phyloP scores from a whole-genome alignment of 1,140 invertebrate genomes.

The Drosophila nasuta region DNA sequence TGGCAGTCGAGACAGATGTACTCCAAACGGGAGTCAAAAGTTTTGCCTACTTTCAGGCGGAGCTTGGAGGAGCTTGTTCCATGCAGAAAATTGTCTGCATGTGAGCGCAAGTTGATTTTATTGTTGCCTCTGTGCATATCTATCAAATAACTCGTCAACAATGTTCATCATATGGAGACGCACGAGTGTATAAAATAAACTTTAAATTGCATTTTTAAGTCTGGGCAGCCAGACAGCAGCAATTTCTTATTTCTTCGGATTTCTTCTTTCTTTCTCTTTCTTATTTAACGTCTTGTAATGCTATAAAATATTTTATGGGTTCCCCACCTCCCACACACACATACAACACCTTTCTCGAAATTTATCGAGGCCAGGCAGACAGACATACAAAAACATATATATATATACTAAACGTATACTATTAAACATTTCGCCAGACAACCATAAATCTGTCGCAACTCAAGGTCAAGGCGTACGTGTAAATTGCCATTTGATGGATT shows the following conservation, averaged over 20 bases:
- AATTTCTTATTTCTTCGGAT: constrained; percentile 21
- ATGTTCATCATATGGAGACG: constrained; percentile 44
- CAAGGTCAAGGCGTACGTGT: constrained; percentile 77
- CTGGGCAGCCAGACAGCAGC: not conserved
- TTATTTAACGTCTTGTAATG: constrained; percentile 49
- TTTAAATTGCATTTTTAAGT: constrained; percentile 70
- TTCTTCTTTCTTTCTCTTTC: not conserved
- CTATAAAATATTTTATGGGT: constrained; percentile 70
- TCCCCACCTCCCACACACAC: not conserved
- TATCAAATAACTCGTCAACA: constrained; percentile 58
- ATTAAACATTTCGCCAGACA: constrained; percentile 56
- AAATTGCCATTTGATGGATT: constrained; percentile 68
- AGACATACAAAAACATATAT: not conserved
- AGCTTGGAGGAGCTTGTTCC: not conserved
- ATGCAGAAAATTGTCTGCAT: constrained; percentile 21
- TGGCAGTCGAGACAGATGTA: constrained; percentile 62
- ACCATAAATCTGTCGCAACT: constrained; percentile 64
- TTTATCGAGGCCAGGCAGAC: constrained; percentile 65
- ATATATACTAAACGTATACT: not conserved
- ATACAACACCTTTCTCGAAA: constrained; percentile 57
- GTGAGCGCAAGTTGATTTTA: constrained; percentile 58
- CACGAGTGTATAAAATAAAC: constrained; percentile 56
- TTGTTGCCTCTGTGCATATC: constrained; percentile 29
- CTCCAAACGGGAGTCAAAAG: constrained; percentile 29
- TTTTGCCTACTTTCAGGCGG: constrained; percentile 63